Evolutionary conservation across 2,797 vertebrate genomes (phyloP).

Genomic region (Sebastiscus albofasciatus): DNA sequence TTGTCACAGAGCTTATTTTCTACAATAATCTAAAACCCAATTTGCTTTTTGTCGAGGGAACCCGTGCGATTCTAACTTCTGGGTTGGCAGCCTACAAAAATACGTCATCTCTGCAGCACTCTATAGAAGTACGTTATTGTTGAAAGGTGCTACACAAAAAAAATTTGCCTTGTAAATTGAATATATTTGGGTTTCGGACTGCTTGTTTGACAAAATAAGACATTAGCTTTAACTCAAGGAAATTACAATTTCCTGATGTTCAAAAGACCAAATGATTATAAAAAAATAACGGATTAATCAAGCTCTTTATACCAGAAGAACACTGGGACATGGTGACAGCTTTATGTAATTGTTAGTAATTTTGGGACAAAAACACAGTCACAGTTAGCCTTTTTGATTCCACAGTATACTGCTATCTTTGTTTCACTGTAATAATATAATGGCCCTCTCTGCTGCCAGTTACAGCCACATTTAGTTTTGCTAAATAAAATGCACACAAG

Average conservation of each 20-base stretch:
- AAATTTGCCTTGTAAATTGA: background rate
- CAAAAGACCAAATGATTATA: background rate
- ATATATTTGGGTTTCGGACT: background rate
- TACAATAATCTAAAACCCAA: too few species aligned
- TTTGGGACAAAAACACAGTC: background rate
- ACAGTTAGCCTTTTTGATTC: background rate
- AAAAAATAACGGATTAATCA: background rate
- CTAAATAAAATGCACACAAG: constrained; percentile 64
- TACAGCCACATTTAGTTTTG: constrained; percentile 52
- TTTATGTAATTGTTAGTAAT: background rate
- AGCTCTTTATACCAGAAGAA: background rate
- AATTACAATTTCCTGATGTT: background rate
- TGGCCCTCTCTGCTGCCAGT: constrained; percentile 30
- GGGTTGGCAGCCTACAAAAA: too few species aligned
- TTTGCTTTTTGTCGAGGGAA: too few species aligned
- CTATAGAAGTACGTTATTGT: too few species aligned
- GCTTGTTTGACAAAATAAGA: background rate
- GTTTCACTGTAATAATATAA: constrained; percentile 12
- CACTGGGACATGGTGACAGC: background rate
- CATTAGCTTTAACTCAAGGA: background rate
- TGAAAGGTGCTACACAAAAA: background rate
- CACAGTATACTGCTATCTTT: background rate
- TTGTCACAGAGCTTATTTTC: too few species aligned
- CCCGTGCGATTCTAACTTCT: fast-evolving
- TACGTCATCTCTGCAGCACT: too few species aligned